Evolutionary conservation across 1,140 invertebrate genomes (phyloP), one percentile per base, ranked within the genome.

Genomic region (Pseudomyrmex cubaensis): DNA sequence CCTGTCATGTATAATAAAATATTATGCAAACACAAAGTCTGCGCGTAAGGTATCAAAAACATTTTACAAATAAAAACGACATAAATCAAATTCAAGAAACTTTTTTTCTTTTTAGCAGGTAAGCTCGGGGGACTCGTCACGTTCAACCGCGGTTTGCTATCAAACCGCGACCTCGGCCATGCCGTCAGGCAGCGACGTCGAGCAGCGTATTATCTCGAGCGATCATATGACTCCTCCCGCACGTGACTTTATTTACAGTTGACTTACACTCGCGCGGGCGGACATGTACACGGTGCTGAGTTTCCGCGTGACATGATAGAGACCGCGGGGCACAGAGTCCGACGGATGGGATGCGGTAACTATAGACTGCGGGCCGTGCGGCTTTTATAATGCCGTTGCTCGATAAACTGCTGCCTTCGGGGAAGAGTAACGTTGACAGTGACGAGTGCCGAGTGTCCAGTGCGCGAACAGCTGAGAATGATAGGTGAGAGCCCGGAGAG

Each of bases 181-280:
- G 75, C 46, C 17, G 63, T 70, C 20, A 22, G n/a, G 15, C 66
- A 69, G 44, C 85, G 84, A 84, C 69, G 86, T 63, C 74, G 82
- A 69, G 89, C 54, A 35, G 0, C 35, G 35, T 77, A 87, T 90
- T 87, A 90, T 91, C 90, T 91, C 87, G 89, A 82, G 72, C 91
- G 91, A 95, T 95, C 95, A 95, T 95, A 95, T 95, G 95, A 95
- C 95, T 95, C 85, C 64, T 84, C 86, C 5, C 89, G 94, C 95
- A 95, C 95, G 95, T 95, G 95, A 95, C 94, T 95, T 95, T 95
- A 94, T 95, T 95, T 95, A 94, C 94, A 93, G 93, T 94, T 92
- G 90, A 86, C 87, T 87, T 89, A 90, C 69, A 86, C 77, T 84
- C 46, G 67, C 74, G 86, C 72, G 87, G 91, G 91, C 89, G 92